Evolutionary conservation across 2,113 vertebrate species (phyloP), one percentile per base, ranked within the genome.

Genomic region (Callospermophilus lateralis): DNA sequence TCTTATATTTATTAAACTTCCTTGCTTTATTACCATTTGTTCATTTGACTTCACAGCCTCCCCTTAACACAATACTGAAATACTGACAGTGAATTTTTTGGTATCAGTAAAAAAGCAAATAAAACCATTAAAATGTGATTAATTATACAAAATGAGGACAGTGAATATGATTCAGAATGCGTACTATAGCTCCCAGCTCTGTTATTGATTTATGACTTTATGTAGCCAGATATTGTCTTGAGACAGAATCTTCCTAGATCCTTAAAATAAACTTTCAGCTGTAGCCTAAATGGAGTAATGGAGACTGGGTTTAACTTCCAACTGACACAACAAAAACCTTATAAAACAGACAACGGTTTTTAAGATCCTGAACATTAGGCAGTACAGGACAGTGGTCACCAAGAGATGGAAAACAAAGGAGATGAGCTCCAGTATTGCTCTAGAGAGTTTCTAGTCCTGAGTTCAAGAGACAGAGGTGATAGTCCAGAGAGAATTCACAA

Each of bases 11-110:
- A 68, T 85, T 85, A 13, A 53, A 22, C 4, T 45, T 58, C 5
- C 6, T 61, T 94, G 48, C 26, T 73, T 93, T 70, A 37, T 68
- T 92, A 37, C 65, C 16, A 88, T 48, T 87, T 48, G 51, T 84
- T 96, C 51, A 84, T 58, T 93, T 96, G 20, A 83, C 30, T 90
- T 80, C 51, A 79, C 30, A 85, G 48, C 5, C 92, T 83, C 24
- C 58, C 16, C 48, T 95, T 92, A 92, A 94, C 90, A 74, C 6
- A 90, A 77, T 12, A 63, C 11, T 30, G 20, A 67, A 90, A 28
- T 65, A 73, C 39, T 63, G 20, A 30, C 11, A 81, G 28, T 15
- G 84, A 26, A 81, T 86, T 84, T 95, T 42, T 77, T 88, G 28
- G 6, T 84, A 12, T 85, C 26, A 73, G 32, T 15, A 77, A 19